Evolutionary conservation across 1,140 invertebrate genomes (phyloP).

Genomic region (Tetramorium alpestre): DNA sequence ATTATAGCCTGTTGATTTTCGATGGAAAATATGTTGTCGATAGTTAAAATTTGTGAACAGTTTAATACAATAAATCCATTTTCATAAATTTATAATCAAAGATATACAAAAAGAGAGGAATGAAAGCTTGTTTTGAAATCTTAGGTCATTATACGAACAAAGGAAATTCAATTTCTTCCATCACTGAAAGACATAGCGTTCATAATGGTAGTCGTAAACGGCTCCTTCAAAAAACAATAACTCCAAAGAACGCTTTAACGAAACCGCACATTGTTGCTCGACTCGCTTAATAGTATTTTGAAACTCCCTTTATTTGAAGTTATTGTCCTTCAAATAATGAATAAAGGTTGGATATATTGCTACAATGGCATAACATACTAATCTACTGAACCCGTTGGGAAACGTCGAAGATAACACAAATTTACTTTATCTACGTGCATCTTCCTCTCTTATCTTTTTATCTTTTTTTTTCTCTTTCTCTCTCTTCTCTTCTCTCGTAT

Average conservation of each 20-base stretch:
- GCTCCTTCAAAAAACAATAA: not conserved
- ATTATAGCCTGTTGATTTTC: not conserved
- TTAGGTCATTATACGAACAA: not conserved
- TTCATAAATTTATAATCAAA: slow-evolving; percentile 17
- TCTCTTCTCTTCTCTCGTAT: not conserved
- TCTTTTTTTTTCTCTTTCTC: not conserved
- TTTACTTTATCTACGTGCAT: slow-evolving; percentile 54
- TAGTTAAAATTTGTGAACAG: not conserved
- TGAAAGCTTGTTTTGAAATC: not conserved
- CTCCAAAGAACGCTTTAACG: not conserved
- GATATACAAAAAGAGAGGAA: not conserved
- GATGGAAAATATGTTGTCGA: not conserved
- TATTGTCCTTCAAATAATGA: slow-evolving; percentile 26
- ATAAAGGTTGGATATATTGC: slow-evolving; percentile 13
- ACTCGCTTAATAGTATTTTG: not conserved
- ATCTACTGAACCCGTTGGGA: slow-evolving; percentile 27
- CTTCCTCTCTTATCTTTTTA: not conserved
- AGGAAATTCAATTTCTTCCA: not conserved
- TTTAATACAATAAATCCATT: not conserved
- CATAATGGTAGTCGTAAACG: not conserved
- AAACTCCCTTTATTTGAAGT: slow-evolving; percentile 10
- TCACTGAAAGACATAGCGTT: not conserved
- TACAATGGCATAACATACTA: slow-evolving; percentile 11
- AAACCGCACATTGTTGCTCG: not conserved
- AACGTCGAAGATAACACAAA: slow-evolving; percentile 40